Percentiles rank a stretch among this genome's conserved stretches.
These are phyloP conservation scores for Lichenostomus cassidix DNA, from an alignment of 2,113 vertebrate genomes.

Conservation along the genomic window DNA sequence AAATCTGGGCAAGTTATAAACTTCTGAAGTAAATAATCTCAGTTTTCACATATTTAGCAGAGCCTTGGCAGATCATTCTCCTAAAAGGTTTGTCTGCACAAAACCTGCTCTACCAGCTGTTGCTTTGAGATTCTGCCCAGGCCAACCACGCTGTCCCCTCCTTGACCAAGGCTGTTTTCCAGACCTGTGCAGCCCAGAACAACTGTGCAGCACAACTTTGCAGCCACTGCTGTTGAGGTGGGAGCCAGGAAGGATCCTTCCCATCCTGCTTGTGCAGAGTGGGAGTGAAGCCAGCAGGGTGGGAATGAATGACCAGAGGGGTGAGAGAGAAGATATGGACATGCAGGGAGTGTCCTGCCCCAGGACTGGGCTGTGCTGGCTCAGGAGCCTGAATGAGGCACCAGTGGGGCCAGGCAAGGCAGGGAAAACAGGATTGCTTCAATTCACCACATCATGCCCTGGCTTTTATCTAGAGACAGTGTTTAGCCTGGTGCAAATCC, in stretches of 20 bases:
- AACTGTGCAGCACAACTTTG: background rate
- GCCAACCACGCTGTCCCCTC: background rate
- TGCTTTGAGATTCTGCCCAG: background rate
- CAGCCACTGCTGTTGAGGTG: background rate
- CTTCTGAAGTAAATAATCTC: background rate
- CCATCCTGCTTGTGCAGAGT: fast-evolving
- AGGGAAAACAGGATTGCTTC: background rate
- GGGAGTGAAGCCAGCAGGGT: background rate
- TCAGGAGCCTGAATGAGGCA: background rate
- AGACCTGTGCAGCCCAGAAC: background rate
- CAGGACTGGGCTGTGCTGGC: background rate
- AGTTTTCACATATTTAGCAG: background rate
- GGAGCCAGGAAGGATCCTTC: background rate
- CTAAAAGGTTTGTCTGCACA: background rate
- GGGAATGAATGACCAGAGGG: background rate
- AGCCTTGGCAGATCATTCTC: background rate
- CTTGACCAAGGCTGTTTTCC: background rate
- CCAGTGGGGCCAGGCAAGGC: background rate
- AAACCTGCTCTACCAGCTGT: background rate
- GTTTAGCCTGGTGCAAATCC: background rate
- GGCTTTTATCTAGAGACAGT: background rate
- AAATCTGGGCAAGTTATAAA: background rate
- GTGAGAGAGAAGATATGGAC: background rate
- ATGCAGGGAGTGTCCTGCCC: background rate
- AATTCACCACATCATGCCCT: background rate